Base-by-base conservation (phyloP, 2,113 vertebrate genomes). In the Tursiops truncatus region DNA sequence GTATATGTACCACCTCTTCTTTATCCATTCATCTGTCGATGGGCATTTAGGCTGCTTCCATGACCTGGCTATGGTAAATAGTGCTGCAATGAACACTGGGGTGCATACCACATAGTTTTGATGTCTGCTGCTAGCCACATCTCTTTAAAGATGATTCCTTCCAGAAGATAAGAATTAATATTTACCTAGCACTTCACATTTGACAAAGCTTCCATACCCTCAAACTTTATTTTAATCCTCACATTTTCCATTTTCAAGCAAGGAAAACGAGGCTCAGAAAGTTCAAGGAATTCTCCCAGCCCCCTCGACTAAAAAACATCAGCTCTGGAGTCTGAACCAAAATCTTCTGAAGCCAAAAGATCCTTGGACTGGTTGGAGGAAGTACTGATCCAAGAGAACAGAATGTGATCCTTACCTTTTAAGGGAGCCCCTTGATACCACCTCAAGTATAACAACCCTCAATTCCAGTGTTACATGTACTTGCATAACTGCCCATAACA, bases 151-250 rank as follows among this genome's bases (percentile, higher is more conserved):
- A 79, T 50, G 15, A 79, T 58, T 58, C 25, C 23, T 95, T 84
- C 31, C n/a, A 56, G 81, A 94, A 74, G 38, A n/a, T 74, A 62
- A 70, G 53, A 82, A 47, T 17, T 12, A 71, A 60, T 41, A 65
- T n/a, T 95, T 58, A 73, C 7, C 73, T 17, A n/a, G 8, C 23
- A 62, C 53, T 31, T 28, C 14, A 25, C 15, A 33, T 8, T 89
- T 92, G 87, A 63, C 12, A 76, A 89, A 94, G 23, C 28, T 73
- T 86, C 44, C 74, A 76, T 73, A 60, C 17, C 28, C 23, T 90
- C 60, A 73, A 91, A 82, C 17, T 93, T 95, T 73, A 76, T 88
- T 87, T 88, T 56, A 77, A 91, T 88, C 47, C 23, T 50, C 17
- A 60, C n/a, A 28, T 58, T 82, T 87, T 71, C 65, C 47, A 58